Conservation (phyloP, 2,888 invertebrate genomes). For the Parnassius apollo region DNA sequence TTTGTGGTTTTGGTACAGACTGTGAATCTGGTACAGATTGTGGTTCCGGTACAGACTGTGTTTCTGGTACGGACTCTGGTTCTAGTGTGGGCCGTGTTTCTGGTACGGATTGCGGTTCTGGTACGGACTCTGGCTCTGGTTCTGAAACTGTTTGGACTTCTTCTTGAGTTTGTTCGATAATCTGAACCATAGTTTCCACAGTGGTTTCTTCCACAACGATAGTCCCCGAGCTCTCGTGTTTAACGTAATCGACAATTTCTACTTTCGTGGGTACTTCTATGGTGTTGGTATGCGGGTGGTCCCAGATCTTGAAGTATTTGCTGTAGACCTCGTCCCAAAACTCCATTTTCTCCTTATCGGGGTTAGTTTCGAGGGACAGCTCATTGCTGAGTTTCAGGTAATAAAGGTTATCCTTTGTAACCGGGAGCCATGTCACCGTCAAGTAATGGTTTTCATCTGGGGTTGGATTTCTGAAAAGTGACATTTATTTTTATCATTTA, state of each 20-base stretch:
- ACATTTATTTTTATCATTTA: background rate
- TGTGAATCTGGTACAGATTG: constrained; percentile 42
- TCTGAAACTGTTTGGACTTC: constrained; percentile 35
- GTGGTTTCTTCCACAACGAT: constrained; percentile 33
- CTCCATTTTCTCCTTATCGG: constrained; percentile 64
- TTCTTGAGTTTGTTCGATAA: constrained; percentile 11
- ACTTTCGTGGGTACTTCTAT: constrained; percentile 33
- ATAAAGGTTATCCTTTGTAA: constrained; percentile 59
- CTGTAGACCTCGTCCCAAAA: constrained; percentile 67
- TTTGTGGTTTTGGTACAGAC: constrained; percentile 36
- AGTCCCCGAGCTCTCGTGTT: constrained; percentile 28
- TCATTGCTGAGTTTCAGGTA: constrained; percentile 60
- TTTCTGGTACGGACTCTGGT: constrained; percentile 38
- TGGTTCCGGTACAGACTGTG: constrained; percentile 39
- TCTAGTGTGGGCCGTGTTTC: constrained; percentile 41
- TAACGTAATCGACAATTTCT: constrained; percentile 24
- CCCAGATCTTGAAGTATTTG: constrained; percentile 67
- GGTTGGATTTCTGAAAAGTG: constrained; percentile 62
- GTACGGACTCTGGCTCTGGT: constrained; percentile 42
- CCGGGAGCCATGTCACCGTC: constrained; percentile 65
- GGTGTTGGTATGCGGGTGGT: constrained; percentile 46
- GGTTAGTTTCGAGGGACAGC: constrained; percentile 53
- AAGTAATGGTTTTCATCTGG: constrained; percentile 67
- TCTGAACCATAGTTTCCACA: constrained; percentile 27
- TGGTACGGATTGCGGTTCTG: constrained; percentile 36